Percentiles rank a stretch among this genome's conserved stretches.
phyloP scores from a whole-genome alignment of 2,888 invertebrate genomes.

The Ceriagrion tenellum region DNA sequence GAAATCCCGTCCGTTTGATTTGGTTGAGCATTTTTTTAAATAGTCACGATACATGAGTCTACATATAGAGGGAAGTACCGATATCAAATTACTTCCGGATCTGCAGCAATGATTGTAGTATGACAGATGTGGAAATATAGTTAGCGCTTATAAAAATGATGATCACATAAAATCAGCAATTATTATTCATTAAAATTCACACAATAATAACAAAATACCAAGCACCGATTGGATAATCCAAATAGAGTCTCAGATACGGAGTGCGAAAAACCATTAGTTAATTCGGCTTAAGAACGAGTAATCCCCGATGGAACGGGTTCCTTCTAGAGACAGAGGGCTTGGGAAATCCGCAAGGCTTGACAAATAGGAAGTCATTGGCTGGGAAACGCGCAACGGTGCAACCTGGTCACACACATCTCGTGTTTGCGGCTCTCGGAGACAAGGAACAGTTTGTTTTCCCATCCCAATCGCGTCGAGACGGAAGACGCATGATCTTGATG shows the following conservation, averaged over 20 bases:
- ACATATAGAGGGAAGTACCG: no score
- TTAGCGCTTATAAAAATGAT: no score
- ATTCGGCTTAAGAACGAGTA: background rate
- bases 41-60: no score
- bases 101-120: no score
- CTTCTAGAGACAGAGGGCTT: background rate
- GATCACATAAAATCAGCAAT: no score
- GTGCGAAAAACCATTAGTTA: background rate
- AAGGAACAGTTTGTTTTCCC: background rate
- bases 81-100: no score
- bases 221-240: background rate
- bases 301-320: background rate
- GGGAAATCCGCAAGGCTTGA: background rate
- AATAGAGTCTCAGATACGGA: background rate
- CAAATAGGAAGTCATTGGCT: background rate
- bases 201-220: background rate
- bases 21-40: no score
- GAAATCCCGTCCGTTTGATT: no score
- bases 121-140: no score
- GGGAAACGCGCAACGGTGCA: background rate
- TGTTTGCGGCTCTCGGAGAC: background rate
- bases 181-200: no score
- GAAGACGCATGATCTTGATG: background rate
- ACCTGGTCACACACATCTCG: background rate
- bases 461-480: background rate